Conservation (phyloP, 2,888 invertebrate species). For the Polietes domitor region DNA sequence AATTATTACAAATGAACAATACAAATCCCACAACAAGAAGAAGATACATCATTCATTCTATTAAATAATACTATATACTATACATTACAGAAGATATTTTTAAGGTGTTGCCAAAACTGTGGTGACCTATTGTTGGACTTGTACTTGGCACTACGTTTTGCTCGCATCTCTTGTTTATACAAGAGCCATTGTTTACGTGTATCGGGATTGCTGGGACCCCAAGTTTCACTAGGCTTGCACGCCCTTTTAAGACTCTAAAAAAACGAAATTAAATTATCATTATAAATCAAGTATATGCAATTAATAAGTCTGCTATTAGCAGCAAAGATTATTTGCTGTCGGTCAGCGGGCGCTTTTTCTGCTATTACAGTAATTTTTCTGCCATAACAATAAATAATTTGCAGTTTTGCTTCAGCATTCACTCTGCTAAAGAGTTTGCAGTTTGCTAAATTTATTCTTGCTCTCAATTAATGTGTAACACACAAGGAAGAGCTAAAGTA, state of each 20-base stretch:
- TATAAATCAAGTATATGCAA: not conserved
- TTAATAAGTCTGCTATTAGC: not conserved
- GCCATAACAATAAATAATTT: no score
- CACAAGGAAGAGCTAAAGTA: no score
- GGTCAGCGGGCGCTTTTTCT: no score
- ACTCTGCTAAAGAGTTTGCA: no score
- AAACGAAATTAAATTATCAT: no score
- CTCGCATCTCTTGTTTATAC: constrained; percentile 63
- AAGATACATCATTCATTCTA: constrained; percentile 3
- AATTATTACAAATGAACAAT: not conserved
- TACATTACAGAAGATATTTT: constrained; percentile 59
- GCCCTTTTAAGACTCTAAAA: constrained; percentile 60
- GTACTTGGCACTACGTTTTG: constrained; percentile 44
- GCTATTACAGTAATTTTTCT: no score
- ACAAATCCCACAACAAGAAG: not conserved
- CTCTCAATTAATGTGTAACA: no score
- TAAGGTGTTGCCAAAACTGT: constrained; percentile 65
- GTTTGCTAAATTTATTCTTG: no score
- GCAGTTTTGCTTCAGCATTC: no score
- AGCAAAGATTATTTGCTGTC: no score
- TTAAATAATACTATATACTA: not conserved
- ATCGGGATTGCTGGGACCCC: constrained; percentile 69
- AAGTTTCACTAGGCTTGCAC: constrained; percentile 60
- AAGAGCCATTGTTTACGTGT: constrained; percentile 66
- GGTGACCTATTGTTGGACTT: constrained; percentile 43